Evolutionary conservation across 1,140 invertebrate species (phyloP).

Genomic region (Orius insidiosus): DNA sequence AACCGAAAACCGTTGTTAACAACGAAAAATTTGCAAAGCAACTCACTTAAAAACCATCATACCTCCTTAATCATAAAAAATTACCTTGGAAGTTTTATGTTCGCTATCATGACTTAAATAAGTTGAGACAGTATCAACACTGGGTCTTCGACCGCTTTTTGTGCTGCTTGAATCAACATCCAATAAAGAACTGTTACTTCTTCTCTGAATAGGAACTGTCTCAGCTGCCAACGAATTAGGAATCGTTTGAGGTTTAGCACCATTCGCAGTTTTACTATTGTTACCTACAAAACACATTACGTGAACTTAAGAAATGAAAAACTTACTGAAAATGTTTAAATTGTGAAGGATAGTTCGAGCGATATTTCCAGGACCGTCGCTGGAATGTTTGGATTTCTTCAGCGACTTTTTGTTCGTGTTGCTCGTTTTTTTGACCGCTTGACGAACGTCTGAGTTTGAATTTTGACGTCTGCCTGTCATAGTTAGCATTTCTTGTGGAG

Average conservation of each 20-base stretch:
- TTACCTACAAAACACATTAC: constrained; percentile 11
- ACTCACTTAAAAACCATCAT: no score
- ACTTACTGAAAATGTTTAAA: constrained; percentile 58
- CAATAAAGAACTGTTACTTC: constrained; percentile 24
- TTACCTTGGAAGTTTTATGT: constrained; percentile 22
- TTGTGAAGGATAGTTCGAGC: constrained; percentile 58
- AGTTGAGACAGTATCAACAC: constrained; percentile 70
- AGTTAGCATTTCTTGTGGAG: constrained; percentile 33
- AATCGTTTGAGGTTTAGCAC: neutral
- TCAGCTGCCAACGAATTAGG: neutral
- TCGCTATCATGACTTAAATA: constrained; percentile 71
- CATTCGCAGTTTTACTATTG: constrained; percentile 11
- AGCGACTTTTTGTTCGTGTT: constrained; percentile 16
- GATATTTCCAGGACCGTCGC: constrained; percentile 38
- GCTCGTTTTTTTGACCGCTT: no score
- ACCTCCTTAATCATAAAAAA: no score
- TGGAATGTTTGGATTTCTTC: constrained; percentile 26
- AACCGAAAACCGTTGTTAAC: no score
- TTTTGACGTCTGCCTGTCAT: constrained; percentile 19
- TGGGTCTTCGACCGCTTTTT: constrained; percentile 53
- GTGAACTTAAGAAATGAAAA: no score
- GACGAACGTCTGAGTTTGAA: no score
- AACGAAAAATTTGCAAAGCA: no score
- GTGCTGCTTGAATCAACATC: constrained; percentile 50
- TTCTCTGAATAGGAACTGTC: constrained; percentile 7